Conservation (phyloP, 2,888 invertebrate genomes). For the Brachypalpus laphriformis region DNA sequence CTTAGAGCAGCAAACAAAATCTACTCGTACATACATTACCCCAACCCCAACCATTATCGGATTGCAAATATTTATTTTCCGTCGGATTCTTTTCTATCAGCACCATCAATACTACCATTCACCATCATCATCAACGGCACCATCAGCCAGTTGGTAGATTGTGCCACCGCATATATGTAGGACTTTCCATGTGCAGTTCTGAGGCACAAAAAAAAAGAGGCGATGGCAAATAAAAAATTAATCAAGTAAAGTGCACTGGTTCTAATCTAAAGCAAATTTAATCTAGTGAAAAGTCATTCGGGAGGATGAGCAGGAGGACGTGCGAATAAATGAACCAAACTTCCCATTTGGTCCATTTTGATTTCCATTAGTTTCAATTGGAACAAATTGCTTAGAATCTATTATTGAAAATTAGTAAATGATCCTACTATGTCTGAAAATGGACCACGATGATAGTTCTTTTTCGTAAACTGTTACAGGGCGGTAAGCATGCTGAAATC, state of each 20-base stretch:
- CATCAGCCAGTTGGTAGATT: conserved; percentile 34
- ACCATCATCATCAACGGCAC: conserved; percentile 60
- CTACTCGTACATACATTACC: conserved; percentile 53
- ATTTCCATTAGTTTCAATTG: conserved; percentile 71
- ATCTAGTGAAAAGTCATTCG: conserved; percentile 73
- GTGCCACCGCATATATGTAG: conserved; percentile 49
- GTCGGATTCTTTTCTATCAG: conserved; percentile 50
- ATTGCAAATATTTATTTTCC: conserved; percentile 70
- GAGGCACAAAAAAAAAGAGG: conserved; percentile 25
- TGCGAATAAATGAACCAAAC: conserved; percentile 57
- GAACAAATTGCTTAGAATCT: conserved; percentile 60
- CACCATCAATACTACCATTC: conserved; percentile 55
- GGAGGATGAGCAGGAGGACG: conserved; percentile 22
- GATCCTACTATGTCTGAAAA: conserved; percentile 13
- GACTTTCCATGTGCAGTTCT: conserved; percentile 45
- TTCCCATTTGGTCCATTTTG: conserved; percentile 42
- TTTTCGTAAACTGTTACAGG: too few species aligned
- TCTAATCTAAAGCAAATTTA: conserved; percentile 74
- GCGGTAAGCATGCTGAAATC: too few species aligned
- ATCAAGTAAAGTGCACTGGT: conserved; percentile 73
- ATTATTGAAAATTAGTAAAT: conserved; percentile 40
- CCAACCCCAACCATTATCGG: conserved; percentile 58
- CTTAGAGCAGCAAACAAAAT: conserved; percentile 37
- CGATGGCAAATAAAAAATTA: conserved; percentile 73
- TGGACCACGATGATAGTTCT: background rate